Base-by-base conservation (phyloP, 2,888 invertebrate genomes). In the Drosophila kanekoi region DNA sequence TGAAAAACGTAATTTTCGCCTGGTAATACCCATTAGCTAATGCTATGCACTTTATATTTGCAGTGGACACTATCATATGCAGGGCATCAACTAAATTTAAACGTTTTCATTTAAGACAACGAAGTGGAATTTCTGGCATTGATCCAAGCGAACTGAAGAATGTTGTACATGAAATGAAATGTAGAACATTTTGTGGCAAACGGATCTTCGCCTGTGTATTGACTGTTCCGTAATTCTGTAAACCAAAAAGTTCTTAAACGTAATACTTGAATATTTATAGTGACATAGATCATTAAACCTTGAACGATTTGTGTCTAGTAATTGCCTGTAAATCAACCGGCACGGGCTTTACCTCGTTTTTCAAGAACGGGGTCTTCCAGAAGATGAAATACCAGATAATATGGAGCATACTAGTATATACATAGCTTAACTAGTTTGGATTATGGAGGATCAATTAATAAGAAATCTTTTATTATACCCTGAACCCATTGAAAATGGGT, bases 41-140 rank as follows among this genome's bases (percentile, higher is more conserved):
- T 6, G 38, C 2, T 18, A 23, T 56, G 65, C 77, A 76, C 3
- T 47, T 71, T 33, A n/a, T 18, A 43, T 56, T 37, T 32, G 48
- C 45, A 62, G 33, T 69, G 51, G 32, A 70, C 63, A 53, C 47
- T 35, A 60, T 52, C 45, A 66, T 53, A 57, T 52, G 64, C 78
- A 74, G 71, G 65, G 68, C 71, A 83, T 62, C 64, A 70, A 71
- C 69, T 74, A 74, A 77, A 83, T 75, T 72, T 52, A 68, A 56
- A 76, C 59, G 59, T 58, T 76, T 66, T 59, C 41, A 59, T 65
- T 77, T 59, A 23, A 45, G 59, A 72, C 57, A 78, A 66, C 62
- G 44, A 73, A 69, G 64, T 72, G 86, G 78, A 80, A 86, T 87
- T 77, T 77, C 80, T 86, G 89, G 89, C 89, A 60, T 23, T 45